Percentiles rank a stretch among this genome's conserved stretches.
phyloP scores from a whole-genome alignment of 2,797 vertebrate genomes.

The Arrhamphus sclerolepis region DNA sequence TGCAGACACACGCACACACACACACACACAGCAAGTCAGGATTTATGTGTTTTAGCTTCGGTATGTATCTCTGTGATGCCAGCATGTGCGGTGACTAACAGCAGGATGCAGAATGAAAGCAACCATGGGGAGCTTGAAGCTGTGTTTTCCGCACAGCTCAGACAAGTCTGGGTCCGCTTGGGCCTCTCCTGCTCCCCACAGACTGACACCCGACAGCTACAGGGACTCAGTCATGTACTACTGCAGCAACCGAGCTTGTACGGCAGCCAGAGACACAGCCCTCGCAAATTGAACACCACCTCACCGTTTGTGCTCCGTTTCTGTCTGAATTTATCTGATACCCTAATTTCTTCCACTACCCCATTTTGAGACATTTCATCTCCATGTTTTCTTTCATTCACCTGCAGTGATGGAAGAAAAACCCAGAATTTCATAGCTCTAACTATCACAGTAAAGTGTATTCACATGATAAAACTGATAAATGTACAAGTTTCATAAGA shows the following conservation, averaged over 20 bases:
- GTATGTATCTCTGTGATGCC: slow-evolving; percentile 62
- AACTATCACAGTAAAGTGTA: not conserved
- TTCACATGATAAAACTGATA: slow-evolving; percentile 3
- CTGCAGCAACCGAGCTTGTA: slow-evolving; percentile 44
- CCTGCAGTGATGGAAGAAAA: slow-evolving; percentile 19
- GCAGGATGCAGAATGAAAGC: slow-evolving; percentile 71
- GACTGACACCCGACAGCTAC: slow-evolving; percentile 64
- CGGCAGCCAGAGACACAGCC: slow-evolving; percentile 48
- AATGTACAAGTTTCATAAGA: not conserved
- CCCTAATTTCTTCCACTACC: slow-evolving; percentile 15
- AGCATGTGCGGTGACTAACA: slow-evolving; percentile 66
- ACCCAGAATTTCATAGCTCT: not conserved
- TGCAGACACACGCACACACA: slow-evolving; percentile 22
- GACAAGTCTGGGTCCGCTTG: slow-evolving; percentile 45
- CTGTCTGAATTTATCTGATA: slow-evolving; percentile 29
- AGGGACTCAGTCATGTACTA: slow-evolving; percentile 59
- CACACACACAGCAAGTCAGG: slow-evolving; percentile 24
- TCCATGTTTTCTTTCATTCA: slow-evolving; percentile 17
- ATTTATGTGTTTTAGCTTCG: slow-evolving; percentile 72
- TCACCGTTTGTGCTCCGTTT: slow-evolving; percentile 39
- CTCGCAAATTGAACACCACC: slow-evolving; percentile 58
- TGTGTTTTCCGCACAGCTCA: slow-evolving; percentile 44
- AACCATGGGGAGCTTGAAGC: slow-evolving; percentile 42
- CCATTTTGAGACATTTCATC: slow-evolving; percentile 18
- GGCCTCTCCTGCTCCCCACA: slow-evolving; percentile 59